These are phyloP conservation scores for Pelobates fuscus DNA, from an alignment of 2,113 vertebrate species.

Conservation along the genomic window DNA sequence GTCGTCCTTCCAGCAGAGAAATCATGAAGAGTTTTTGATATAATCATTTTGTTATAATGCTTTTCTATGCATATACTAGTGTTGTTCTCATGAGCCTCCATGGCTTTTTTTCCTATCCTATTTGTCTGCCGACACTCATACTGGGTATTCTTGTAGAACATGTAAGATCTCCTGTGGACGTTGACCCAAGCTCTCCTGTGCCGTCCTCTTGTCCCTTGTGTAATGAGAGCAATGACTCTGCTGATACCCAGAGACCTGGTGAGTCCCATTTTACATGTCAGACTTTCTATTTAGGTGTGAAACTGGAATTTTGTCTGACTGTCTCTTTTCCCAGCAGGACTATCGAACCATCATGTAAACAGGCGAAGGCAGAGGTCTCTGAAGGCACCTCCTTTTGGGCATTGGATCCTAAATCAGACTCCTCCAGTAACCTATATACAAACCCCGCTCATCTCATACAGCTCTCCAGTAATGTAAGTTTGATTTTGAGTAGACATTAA, in stretches of 20 bases:
- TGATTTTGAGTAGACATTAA: too few relatives aligned
- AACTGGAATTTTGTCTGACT: too few relatives aligned
- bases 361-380: not conserved
- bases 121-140: too few relatives aligned
- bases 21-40: too few relatives aligned
- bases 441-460: slow-evolving; percentile 60
- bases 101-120: too few relatives aligned
- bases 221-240: not conserved
- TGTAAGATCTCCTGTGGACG: not conserved
- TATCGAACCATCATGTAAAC: not conserved
- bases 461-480: slow-evolving; percentile 68
- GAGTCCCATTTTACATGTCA: not conserved
- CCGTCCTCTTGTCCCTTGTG: not conserved
- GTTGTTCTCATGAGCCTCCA: too few relatives aligned
- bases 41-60: too few relatives aligned
- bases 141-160: not conserved
- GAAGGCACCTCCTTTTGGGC: not conserved
- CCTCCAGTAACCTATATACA: slow-evolving; percentile 61
- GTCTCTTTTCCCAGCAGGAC: not conserved
- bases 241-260: slow-evolving; percentile 7
- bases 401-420: not conserved
- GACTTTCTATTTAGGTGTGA: too few relatives aligned
- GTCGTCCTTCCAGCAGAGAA: too few relatives aligned
- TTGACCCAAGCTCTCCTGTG: too few relatives aligned
- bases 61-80: too few relatives aligned